Percentiles rank a stretch among this genome's conserved stretches.
These are phyloP conservation scores for Aphidoletes aphidimyza DNA, from an alignment of 2,888 invertebrate species.

Conservation along the genomic window DNA sequence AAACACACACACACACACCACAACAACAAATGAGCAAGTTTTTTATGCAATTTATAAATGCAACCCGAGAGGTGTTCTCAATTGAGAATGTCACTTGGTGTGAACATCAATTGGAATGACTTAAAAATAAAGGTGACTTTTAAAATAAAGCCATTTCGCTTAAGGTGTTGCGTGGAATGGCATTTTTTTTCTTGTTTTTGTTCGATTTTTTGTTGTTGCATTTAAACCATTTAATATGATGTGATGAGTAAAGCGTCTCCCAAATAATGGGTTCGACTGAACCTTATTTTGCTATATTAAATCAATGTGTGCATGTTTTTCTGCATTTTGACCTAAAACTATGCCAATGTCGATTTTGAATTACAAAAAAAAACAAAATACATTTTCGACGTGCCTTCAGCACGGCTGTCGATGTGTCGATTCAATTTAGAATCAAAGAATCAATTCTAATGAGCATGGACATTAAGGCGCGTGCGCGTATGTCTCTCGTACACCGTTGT, in stretches of 20 bases:
- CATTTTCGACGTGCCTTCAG: too few relatives aligned
- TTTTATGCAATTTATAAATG: not conserved
- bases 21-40: not conserved
- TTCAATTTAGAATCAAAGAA: not conserved
- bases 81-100: too few relatives aligned
- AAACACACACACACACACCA: not conserved
- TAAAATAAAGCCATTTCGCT: too few relatives aligned
- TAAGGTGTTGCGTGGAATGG: too few relatives aligned
- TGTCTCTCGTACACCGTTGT: not conserved
- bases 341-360: conserved; percentile 18
- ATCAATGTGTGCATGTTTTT: not conserved
- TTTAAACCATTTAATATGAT: too few relatives aligned
- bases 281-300: not conserved
- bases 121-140: too few relatives aligned
- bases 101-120: too few relatives aligned
- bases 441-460: not conserved
- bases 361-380: not conserved
- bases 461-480: not conserved
- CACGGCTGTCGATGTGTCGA: not conserved
- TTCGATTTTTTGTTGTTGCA: too few relatives aligned
- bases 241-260: too few relatives aligned
- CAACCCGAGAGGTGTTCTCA: not conserved
- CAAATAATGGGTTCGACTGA: too few relatives aligned
- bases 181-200: too few relatives aligned
- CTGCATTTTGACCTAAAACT: too few relatives aligned